These are phyloP conservation scores for Pelagia noctiluca DNA, from an alignment of 30 jellyfish, hydroid and myxozoan species.

Conservation along the genomic window DNA sequence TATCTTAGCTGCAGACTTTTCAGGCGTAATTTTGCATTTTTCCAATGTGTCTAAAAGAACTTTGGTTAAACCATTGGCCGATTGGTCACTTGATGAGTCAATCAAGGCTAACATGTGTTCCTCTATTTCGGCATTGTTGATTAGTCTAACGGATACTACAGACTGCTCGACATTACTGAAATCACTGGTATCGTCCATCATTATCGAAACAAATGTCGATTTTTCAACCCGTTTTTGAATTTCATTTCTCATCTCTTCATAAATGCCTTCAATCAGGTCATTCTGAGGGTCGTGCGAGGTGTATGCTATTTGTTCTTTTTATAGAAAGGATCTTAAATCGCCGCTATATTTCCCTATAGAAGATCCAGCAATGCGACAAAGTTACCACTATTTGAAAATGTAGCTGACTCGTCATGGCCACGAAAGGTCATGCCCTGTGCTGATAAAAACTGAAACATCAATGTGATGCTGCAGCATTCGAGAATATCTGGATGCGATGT, in stretches of 20 bases:
- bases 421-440: slow-evolving; percentile 55
- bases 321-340: slow-evolving; percentile 16
- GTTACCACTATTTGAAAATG: slow-evolving; percentile 42
- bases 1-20: background rate
- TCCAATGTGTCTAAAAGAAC: slow-evolving; percentile 12
- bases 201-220: slow-evolving; percentile 29
- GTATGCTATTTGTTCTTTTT: slow-evolving; percentile 3
- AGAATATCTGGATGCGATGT: slow-evolving; percentile 39
- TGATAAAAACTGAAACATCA: slow-evolving; percentile 12
- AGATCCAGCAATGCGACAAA: slow-evolving; percentile 32
- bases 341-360: slow-evolving; percentile 42
- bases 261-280: slow-evolving; percentile 38
- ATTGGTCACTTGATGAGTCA: slow-evolving; percentile 56
- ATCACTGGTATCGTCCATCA: slow-evolving; percentile 75
- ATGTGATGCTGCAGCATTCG: slow-evolving; percentile 32
- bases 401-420: slow-evolving; percentile 50
- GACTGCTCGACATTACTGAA: slow-evolving; percentile 64
- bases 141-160: slow-evolving; percentile 57
- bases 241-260: slow-evolving; percentile 40
- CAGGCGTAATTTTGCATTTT: slow-evolving; percentile 22
- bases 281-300: slow-evolving; percentile 62
- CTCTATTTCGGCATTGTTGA: slow-evolving; percentile 37
- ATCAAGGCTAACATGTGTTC: slow-evolving; percentile 44
- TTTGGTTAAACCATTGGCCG: slow-evolving; percentile 49
- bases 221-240: slow-evolving; percentile 39